phyloP scores from a whole-genome alignment of 2,113 vertebrate genomes.

The Esox niger region DNA sequence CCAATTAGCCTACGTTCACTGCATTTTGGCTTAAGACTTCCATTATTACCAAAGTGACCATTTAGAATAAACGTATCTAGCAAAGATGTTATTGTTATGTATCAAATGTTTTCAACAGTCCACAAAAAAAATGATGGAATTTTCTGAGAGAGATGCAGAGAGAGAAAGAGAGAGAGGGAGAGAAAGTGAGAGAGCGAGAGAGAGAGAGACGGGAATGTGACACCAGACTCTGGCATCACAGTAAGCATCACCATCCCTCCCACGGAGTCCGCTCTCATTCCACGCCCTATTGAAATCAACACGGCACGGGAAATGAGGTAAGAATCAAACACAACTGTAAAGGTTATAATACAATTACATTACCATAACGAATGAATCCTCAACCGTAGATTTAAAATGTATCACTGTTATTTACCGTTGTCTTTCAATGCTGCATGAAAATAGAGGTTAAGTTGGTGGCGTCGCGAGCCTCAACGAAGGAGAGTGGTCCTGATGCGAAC shows the following conservation, averaged over 20 bases:
- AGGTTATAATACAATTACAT: background rate
- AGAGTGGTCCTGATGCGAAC: constrained; percentile 15
- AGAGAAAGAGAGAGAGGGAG: constrained; percentile 3
- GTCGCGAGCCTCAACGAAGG: background rate
- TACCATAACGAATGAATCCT: too few relatives aligned
- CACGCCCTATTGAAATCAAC: constrained; percentile 7
- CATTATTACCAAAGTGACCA: too few relatives aligned
- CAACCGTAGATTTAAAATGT: background rate
- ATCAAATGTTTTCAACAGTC: too few relatives aligned
- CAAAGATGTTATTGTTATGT: too few relatives aligned
- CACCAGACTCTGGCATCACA: constrained; percentile 3
- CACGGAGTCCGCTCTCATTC: background rate
- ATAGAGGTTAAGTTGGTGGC: background rate
- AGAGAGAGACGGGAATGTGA: constrained; percentile 2
- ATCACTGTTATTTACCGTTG: background rate
- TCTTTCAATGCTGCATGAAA: background rate
- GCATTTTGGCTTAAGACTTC: too few relatives aligned
- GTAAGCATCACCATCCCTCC: background rate
- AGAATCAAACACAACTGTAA: background rate
- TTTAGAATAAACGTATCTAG: too few relatives aligned
- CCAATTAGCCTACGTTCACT: too few relatives aligned
- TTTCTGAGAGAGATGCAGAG: background rate
- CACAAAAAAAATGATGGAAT: too few relatives aligned
- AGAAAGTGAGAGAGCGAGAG: constrained; percentile 5
- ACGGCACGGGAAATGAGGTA: constrained; percentile 5